A percentile compares a stretch with the other conserved stretches of the same genome.
These are phyloP conservation scores for Calephelis virginiensis DNA, from an alignment of 1,140 invertebrate genomes.

Conservation along the genomic window DNA sequence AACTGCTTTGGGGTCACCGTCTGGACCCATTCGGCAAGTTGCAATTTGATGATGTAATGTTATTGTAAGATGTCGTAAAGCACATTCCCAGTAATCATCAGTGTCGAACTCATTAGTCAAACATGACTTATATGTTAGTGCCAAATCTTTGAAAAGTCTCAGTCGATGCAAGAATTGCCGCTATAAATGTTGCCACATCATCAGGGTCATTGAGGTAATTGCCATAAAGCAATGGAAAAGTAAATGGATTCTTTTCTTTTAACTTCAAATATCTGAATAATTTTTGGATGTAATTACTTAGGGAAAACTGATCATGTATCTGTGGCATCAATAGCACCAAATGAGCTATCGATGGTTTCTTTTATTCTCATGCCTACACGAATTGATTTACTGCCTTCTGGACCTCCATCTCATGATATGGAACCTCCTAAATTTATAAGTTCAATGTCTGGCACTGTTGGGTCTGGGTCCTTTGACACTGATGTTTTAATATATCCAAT, in stretches of 20 bases:
- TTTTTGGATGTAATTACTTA: constrained; percentile 80
- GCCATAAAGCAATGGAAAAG: constrained; percentile 82
- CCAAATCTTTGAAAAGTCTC: constrained; percentile 72
- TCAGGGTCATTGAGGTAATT: constrained; percentile 80
- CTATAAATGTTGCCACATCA: constrained; percentile 75
- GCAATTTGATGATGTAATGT: constrained; percentile 81
- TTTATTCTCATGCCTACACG: constrained; percentile 79
- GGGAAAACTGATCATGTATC: constrained; percentile 76
- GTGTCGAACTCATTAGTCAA: constrained; percentile 59
- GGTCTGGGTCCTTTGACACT: constrained; percentile 75
- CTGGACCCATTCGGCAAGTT: constrained; percentile 84
- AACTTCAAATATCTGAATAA: constrained; percentile 81
- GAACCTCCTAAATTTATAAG: constrained; percentile 80
- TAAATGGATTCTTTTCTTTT: constrained; percentile 79
- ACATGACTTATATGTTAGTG: constrained; percentile 74
- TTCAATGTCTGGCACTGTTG: constrained; percentile 82
- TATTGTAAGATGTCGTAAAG: constrained; percentile 71
- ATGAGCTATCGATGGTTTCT: constrained; percentile 80
- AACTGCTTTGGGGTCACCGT: constrained; percentile 75
- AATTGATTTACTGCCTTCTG: constrained; percentile 77
- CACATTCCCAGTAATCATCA: constrained; percentile 81
- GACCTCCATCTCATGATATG: constrained; percentile 79
- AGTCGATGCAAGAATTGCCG: constrained; percentile 73
- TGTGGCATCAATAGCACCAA: constrained; percentile 69
- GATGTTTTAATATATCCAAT: constrained; percentile 83